These are phyloP conservation scores for Hoplostethus mediterraneus DNA, from an alignment of 2,797 vertebrate species.

Conservation along the genomic window DNA sequence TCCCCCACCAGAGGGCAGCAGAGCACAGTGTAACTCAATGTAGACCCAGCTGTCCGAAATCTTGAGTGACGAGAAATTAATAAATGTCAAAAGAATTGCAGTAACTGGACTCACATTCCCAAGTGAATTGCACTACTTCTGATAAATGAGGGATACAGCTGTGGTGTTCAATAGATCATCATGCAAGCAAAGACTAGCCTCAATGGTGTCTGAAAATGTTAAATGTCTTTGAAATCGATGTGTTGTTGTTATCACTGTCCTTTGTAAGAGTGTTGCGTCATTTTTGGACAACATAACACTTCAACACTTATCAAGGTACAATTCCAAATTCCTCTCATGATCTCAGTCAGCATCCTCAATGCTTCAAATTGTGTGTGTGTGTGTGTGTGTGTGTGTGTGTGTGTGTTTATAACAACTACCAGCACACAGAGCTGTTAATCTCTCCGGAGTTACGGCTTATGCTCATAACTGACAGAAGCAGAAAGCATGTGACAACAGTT, in stretches of 20 bases:
- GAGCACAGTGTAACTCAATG: background rate
- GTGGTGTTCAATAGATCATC: background rate
- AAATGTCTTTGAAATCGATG: background rate
- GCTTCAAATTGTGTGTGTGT: background rate
- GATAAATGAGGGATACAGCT: background rate
- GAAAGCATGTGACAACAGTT: conserved; percentile 72
- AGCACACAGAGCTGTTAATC: conserved; percentile 42
- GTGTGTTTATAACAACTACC: background rate
- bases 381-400: too few relatives aligned
- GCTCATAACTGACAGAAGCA: conserved; percentile 71
- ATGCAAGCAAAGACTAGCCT: background rate
- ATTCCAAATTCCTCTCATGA: background rate
- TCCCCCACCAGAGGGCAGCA: conserved; percentile 50
- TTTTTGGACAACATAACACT: conserved; percentile 18
- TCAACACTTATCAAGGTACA: background rate
- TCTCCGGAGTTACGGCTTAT: conserved; percentile 58
- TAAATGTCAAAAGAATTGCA: background rate
- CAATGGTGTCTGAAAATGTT: conserved; percentile 1
- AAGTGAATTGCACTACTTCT: too few relatives aligned
- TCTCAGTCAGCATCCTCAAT: background rate
- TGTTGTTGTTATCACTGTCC: background rate
- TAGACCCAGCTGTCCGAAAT: background rate
- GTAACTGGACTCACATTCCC: background rate
- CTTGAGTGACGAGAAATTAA: background rate
- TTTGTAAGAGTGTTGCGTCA: background rate